These are phyloP conservation scores for Onthophagus sagittarius DNA, from an alignment of 2,888 invertebrate genomes.

Conservation along the genomic window DNA sequence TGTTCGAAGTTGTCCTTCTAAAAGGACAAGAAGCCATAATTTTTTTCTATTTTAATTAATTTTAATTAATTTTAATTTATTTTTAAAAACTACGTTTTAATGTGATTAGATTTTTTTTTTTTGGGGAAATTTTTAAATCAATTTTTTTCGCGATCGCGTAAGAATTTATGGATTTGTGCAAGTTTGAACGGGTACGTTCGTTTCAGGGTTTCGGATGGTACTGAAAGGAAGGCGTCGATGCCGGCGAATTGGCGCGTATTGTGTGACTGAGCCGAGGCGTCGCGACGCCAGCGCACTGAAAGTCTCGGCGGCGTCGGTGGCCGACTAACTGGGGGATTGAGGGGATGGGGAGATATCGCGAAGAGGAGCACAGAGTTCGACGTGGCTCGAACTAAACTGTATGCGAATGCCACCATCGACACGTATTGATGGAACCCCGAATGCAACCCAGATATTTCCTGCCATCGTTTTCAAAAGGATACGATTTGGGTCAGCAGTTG, in stretches of 20 bases:
- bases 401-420: not conserved
- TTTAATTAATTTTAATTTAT: not conserved
- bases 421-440: not conserved
- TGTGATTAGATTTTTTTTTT: not conserved
- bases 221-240: not conserved
- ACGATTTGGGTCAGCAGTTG: not conserved
- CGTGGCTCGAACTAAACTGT: not conserved
- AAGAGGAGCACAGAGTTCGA: too few species aligned
- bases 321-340: not conserved
- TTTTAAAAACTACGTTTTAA: not conserved
- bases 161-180: not conserved
- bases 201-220: not conserved
- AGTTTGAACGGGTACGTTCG: not conserved
- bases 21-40: slow-evolving; percentile 54
- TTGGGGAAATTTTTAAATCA: not conserved
- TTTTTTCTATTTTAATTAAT: not conserved
- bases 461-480: not conserved
- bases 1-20: slow-evolving; percentile 55
- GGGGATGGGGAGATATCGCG: too few species aligned
- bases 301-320: not conserved
- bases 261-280: not conserved
- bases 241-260: not conserved
- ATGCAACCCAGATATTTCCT: not conserved
- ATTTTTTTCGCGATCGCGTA: not conserved
- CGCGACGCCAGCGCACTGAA: not conserved